Percentiles rank a stretch among this genome's conserved stretches.
Evolutionary conservation across 2,113 vertebrate species (phyloP).

Genomic region (Pseudorectes ferrugineus): DNA sequence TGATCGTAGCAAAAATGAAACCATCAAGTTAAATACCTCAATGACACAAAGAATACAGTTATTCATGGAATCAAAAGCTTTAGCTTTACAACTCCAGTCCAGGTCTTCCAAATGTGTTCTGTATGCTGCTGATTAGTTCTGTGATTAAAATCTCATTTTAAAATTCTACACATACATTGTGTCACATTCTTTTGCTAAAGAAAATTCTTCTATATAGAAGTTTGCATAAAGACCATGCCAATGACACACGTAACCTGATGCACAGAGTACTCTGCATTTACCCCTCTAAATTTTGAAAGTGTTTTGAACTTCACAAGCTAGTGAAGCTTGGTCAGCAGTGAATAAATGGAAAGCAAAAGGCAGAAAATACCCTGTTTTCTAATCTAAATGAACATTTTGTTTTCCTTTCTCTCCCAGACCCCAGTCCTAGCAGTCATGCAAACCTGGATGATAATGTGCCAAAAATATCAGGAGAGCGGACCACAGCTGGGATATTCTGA

Average conservation of each 20-base stretch:
- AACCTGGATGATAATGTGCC: neutral
- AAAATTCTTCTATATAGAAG: neutral
- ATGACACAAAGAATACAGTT: neutral
- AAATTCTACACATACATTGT: neutral
- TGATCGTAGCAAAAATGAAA: neutral
- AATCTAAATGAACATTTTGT: neutral
- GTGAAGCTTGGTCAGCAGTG: neutral
- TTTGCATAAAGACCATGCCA: neutral
- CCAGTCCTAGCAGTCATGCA: neutral
- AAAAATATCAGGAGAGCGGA: neutral
- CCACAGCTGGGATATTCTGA: neutral
- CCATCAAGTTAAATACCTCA: neutral
- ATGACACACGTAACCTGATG: fast-evolving
- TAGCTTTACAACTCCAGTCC: neutral
- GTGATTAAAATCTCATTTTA: neutral
- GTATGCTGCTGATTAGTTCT: neutral
- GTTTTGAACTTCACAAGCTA: neutral
- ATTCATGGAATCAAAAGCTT: neutral
- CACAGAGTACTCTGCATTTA: neutral
- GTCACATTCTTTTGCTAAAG: neutral
- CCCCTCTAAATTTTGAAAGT: neutral
- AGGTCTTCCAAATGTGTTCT: neutral
- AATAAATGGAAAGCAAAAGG: neutral
- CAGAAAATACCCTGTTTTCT: neutral
- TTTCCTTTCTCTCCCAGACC: neutral